A percentile compares a stretch with the other conserved stretches of the same genome.
Conservation (phyloP, 2,888 invertebrate species). For the Drosophila nigricruria region DNA sequence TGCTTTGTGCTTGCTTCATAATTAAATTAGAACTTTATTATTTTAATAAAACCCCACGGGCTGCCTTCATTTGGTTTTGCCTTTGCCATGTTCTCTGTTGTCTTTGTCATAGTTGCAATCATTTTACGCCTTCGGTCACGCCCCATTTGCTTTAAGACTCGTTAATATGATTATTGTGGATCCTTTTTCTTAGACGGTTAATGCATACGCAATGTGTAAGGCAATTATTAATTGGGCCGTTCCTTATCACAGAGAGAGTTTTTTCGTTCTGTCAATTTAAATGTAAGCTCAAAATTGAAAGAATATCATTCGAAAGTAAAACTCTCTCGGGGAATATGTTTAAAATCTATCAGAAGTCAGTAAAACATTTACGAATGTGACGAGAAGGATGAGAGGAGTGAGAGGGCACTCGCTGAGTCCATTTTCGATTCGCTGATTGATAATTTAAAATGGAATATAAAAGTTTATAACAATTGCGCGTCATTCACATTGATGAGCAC, state of each 20-base stretch:
- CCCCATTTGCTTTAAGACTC: constrained; percentile 60
- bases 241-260: not conserved
- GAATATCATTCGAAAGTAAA: not conserved
- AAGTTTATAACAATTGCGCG: constrained; percentile 8
- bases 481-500: constrained; percentile 18
- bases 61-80: constrained; percentile 46
- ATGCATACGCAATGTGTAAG: constrained; percentile 10
- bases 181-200: constrained; percentile 35
- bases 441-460: constrained; percentile 11
- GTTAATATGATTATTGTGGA: constrained; percentile 60
- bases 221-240: not conserved
- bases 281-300: not conserved
- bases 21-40: constrained; percentile 80
- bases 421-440: not conserved
- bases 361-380: not conserved
- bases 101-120: constrained; percentile 49
- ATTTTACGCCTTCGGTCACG: constrained; percentile 48
- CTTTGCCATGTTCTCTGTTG: constrained; percentile 14
- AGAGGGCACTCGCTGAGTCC: not conserved
- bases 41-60: constrained; percentile 76
- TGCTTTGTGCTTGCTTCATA: constrained; percentile 62
- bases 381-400: not conserved
- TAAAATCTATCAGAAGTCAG: constrained; percentile 1
- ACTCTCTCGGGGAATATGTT: not conserved
- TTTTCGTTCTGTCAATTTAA: not conserved